Evolutionary conservation across 2,888 invertebrate genomes (phyloP), one percentile per base, ranked within the genome.

Genomic region (Formica aserva): DNA sequence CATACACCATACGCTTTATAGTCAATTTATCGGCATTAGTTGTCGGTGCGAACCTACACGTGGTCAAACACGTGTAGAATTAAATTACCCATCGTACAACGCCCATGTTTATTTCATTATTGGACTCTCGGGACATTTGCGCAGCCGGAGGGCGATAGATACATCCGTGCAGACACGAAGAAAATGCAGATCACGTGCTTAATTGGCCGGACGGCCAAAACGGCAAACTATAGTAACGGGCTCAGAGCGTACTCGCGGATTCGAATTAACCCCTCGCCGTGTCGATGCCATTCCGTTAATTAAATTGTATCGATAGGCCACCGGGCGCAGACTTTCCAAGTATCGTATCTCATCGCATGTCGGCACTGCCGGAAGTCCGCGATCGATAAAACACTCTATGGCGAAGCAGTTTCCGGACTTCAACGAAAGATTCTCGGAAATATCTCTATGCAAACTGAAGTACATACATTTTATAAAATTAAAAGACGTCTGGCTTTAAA

Each of bases 101-200:
- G 91, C 83, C 88, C 87, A 85, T 86, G 88, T 87, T 87, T 89
- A 89, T 91, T 92, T 93, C 92, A 91, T 93, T 93, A 93, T 92
- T 92, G 88, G 87, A 85, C 93, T 87, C 91, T 71, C 48, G 92
- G 91, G 92, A 88, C 74, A 55, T 52, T 67, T 38, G 67, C 71
- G 71, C 22, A 66, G 71, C 13, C 62, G 71, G 8, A 52, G 48
- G 18, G 76, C 77, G 55, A 65, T 63, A 72, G 67, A 15, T n/a
- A 38, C 26, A 63, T 63, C 9, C 15, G 26, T 71, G 2, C 52
- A 65, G 76, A 63, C 52, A 76, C 38, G 76, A 74, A 65, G 85
- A 74, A 90, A 71, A 92, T 91, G 91, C 92, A 89, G 91, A 93
- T 92, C 92, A 92, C 92, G 91, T 92, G 89, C 87, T 88, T 87